Percentiles rank a stretch among this genome's conserved stretches.
Conservation (phyloP, 1,140 invertebrate genomes). For the Maconellicoccus hirsutus region DNA sequence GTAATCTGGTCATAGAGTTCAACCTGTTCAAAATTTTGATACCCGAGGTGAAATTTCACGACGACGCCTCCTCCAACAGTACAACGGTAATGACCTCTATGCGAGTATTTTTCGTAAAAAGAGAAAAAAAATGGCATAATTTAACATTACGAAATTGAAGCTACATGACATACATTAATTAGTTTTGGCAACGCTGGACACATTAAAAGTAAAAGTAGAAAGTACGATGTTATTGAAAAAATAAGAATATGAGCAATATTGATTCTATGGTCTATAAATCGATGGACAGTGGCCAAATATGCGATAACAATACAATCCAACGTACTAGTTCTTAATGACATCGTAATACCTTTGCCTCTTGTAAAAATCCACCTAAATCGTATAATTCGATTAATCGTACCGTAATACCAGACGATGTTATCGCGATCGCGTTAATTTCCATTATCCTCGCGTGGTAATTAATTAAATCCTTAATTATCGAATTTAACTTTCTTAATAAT, state of each 20-base stretch:
- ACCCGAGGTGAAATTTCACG: not conserved
- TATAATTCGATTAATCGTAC: too few relatives aligned
- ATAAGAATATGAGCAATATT: not conserved
- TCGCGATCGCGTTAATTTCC: too few relatives aligned
- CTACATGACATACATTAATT: not conserved
- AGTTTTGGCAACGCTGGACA: not conserved
- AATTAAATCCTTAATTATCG: too few relatives aligned
- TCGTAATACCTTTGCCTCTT: too few relatives aligned
- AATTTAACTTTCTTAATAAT: too few relatives aligned
- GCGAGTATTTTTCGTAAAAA: too few relatives aligned
- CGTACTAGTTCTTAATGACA: too few relatives aligned
- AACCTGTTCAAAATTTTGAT: not conserved
- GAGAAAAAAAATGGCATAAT: too few relatives aligned
- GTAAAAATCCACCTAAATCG: too few relatives aligned
- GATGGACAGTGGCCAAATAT: conserved; percentile 7
- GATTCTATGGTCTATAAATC: not conserved
- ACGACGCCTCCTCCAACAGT: not conserved
- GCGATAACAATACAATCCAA: not conserved
- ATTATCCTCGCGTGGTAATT: too few relatives aligned
- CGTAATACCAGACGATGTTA: too few relatives aligned
- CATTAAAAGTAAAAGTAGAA: conserved; percentile 5
- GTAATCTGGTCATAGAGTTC: not conserved
- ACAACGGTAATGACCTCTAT: not conserved
- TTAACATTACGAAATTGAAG: not conserved
- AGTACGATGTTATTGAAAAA: not conserved